These are phyloP conservation scores for Cacoxenus indagator DNA, from an alignment of 2,888 invertebrate species.

Conservation along the genomic window DNA sequence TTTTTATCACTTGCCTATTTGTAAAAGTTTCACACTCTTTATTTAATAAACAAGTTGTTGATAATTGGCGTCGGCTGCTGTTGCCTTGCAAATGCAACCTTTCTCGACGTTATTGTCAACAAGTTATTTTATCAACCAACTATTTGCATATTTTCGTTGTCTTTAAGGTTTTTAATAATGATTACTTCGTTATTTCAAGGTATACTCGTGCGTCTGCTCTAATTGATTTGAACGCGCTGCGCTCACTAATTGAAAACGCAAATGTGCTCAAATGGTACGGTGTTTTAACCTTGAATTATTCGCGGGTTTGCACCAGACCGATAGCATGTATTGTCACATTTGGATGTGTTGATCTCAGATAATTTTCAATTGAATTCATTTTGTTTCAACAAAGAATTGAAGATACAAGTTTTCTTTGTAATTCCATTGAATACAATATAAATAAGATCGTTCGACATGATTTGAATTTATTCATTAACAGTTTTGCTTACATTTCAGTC, in stretches of 20 bases:
- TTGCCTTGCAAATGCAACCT: not conserved
- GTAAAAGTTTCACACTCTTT: constrained; percentile 41
- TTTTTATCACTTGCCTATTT: not conserved
- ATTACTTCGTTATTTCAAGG: not conserved
- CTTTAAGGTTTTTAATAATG: not conserved
- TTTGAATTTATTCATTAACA: too few species aligned
- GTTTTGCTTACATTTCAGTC: too few species aligned
- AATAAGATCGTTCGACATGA: too few species aligned
- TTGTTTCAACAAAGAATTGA: too few species aligned
- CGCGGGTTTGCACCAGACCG: not conserved
- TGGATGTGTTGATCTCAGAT: too few species aligned
- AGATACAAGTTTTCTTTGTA: too few species aligned
- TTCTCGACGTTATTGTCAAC: not conserved
- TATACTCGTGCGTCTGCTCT: not conserved
- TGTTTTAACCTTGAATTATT: not conserved
- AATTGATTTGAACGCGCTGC: not conserved
- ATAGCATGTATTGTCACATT: too few species aligned
- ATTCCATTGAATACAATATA: too few species aligned
- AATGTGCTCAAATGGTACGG: not conserved
- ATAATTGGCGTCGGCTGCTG: constrained; percentile 34
- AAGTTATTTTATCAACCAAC: not conserved
- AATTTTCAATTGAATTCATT: too few species aligned
- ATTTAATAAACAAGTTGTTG: constrained; percentile 41
- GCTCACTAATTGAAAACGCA: not conserved
- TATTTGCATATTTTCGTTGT: not conserved